Evolutionary conservation across 2,113 vertebrate genomes (phyloP), one percentile per base, ranked within the genome.

Genomic region (Catharus minimus): DNA sequence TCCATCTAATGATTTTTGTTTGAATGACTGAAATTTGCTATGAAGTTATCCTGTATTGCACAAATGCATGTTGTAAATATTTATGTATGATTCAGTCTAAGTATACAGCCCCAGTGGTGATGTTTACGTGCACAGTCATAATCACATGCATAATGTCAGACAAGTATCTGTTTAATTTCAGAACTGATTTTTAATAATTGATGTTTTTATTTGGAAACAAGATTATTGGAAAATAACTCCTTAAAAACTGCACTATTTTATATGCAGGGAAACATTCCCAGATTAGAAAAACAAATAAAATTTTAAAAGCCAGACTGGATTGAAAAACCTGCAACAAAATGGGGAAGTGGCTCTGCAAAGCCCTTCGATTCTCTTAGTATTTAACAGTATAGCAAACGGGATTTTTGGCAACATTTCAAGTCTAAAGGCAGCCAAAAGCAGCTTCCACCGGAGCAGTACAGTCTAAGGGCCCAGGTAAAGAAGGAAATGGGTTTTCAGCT

Each of bases 101-200:
- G 61, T 20, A 52, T 33, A 83, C 52, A 74, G 27, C 61, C 64
- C 80, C 89, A 92, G 36, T 64, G 89, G 88, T 71, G 61, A 56
- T 83, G 73, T 74, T 83, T 74, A 86, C 0, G 2, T 90, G 76
- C 72, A 74, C 56, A 86, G n/a, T 13, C 76, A 62, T 93, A 86
- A 92, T 65, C 38, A 43, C 39, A 80, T 26, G 56, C 56, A 57
- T 46, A 80, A 73, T 80, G 43, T 74, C 68, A 88, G 56, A 86
- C 36, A 56, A 93, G 56, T 56, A 44, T 53, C 82, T 58, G 17
- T 22, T 77, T 83, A 21, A 90, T 94, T 92, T 88, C 73, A 64
- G 60, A 67, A 52, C 39, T 17, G 5, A 86, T 93, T 88, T 86
- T 93, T 71, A 92, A 90, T 86, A 82, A 81, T 22, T 74, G 19